Evolutionary conservation across 2,797 vertebrate genomes (phyloP).

Genomic region (Neosalanx taihuensis): DNA sequence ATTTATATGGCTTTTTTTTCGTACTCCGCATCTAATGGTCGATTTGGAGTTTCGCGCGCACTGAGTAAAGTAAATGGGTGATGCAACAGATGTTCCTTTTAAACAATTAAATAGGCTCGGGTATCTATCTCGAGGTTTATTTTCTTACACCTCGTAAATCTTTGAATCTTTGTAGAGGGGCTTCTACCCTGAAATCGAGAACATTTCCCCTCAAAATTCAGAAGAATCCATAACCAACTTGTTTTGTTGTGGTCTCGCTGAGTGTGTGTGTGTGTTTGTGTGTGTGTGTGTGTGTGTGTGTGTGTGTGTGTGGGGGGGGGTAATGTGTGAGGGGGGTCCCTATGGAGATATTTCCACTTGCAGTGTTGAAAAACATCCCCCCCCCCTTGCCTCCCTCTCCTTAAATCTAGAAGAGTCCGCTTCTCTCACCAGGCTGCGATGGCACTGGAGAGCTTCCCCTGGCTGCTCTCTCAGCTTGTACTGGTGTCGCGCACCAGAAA

Average conservation of each 20-base stretch:
- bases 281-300: conserved; percentile 22
- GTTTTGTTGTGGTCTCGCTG: conserved; percentile 46
- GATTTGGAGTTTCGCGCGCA: conserved; percentile 7
- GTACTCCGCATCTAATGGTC: conserved; percentile 9
- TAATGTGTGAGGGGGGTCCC: conserved; percentile 42
- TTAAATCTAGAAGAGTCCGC: conserved; percentile 40
- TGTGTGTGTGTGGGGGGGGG: conserved; percentile 18
- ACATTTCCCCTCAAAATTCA: conserved; percentile 45
- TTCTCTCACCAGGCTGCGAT: conserved; percentile 49
- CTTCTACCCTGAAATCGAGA: conserved; percentile 28
- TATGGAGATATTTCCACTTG: conserved; percentile 62
- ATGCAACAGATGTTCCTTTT: neutral
- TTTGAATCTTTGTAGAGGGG: conserved; percentile 17
- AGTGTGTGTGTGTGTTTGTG: conserved; percentile 2
- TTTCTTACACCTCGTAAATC: conserved; percentile 19
- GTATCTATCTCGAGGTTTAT: conserved; percentile 29
- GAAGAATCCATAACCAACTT: conserved; percentile 25
- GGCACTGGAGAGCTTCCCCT: conserved; percentile 48
- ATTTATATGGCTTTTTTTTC: conserved; percentile 16
- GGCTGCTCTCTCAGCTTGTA: conserved; percentile 50
- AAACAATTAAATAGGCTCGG: conserved; percentile 19
- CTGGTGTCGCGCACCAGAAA: conserved; percentile 42
- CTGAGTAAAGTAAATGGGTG: neutral
- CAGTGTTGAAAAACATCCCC: conserved; percentile 52
- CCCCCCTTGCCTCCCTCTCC: conserved; percentile 22